Conservation (phyloP, 2,113 vertebrate genomes). For the Phrynosoma blainvillii region DNA sequence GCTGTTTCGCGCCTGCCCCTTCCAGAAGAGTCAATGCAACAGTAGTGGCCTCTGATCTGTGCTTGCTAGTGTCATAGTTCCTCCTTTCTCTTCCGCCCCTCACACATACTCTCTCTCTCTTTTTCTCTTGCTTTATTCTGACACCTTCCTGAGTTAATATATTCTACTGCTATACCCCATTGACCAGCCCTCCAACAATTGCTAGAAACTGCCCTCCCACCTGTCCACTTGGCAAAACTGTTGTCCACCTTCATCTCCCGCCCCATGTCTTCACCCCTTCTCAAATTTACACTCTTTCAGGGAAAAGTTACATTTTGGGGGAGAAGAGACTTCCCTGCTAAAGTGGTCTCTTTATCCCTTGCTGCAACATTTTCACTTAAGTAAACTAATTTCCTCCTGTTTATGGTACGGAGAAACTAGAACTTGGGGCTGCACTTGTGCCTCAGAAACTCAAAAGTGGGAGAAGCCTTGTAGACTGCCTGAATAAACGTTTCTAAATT, state of each 20-base stretch:
- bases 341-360: too few species aligned
- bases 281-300: not conserved
- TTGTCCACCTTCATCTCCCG: not conserved
- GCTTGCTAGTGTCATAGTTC: not conserved
- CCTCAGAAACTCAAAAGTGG: not conserved
- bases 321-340: too few species aligned
- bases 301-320: too few species aligned
- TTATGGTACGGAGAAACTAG: not conserved
- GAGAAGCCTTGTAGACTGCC: not conserved
- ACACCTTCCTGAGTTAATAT: not conserved
- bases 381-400: not conserved
- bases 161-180: not conserved
- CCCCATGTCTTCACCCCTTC: not conserved
- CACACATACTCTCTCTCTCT: not conserved
- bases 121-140: not conserved
- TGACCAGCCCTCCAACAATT: not conserved
- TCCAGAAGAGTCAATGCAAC: not conserved
- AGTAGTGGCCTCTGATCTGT: not conserved
- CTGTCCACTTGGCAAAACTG: not conserved
- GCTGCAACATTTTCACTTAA: not conserved
- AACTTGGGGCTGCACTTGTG: not conserved
- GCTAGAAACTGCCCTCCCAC: not conserved
- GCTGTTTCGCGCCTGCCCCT: not conserved
- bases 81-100: too few species aligned
- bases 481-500: conserved; percentile 21